Base-by-base conservation (phyloP, 2,888 invertebrate genomes). In the Clunio marinus region DNA sequence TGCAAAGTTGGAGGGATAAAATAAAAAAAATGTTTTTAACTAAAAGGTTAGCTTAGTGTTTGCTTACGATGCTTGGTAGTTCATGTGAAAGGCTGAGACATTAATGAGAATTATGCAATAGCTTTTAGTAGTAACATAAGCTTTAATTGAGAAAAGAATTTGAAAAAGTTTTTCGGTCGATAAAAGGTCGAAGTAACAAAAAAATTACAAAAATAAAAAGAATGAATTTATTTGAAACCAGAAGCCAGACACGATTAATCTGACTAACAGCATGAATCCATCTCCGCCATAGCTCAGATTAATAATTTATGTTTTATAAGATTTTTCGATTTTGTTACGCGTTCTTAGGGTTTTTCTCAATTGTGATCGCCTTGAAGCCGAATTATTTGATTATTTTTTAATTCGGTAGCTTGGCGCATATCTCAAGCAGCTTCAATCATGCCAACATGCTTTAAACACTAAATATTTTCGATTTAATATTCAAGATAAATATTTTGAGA, bases 381-480 rank as follows among this genome's bases (percentile, higher is more conserved):
- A 66, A 66, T 66, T 66, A 66, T 45, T 66, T 51, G 66, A 55
- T 66, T 46, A 55, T 10, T n/a, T 51, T 55, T 66, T 55, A 66
- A 66, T 66, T 66, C 66, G 35, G 66, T 66, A 66, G 66, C 66
- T 3, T 10, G 27, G 25, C 27, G 3, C 24, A 57, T 57, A 27
- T 22, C n/a, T 55, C 66, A 51, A 55, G 35, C 32, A 28, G 66
- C 15, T 27, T 25, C 24, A 57, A 4, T 25, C 27, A n/a, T 57
- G 17, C n/a, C 51, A n/a, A n/a, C n/a, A n/a, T n/a, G n/a, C n/a
- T n/a, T n/a, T n/a, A n/a, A n/a, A n/a, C n/a, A n/a, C n/a, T n/a
- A n/a, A n/a, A n/a, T n/a, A n/a, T n/a, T n/a, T n/a, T n/a, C n/a
- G n/a, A n/a, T n/a, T n/a, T n/a, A n/a, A n/a, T n/a, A n/a, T n/a